These are phyloP conservation scores for Petrosia ficiformis DNA, from an alignment of 37 sponge, comb jelly and placozoan species.

Conservation along the genomic window DNA sequence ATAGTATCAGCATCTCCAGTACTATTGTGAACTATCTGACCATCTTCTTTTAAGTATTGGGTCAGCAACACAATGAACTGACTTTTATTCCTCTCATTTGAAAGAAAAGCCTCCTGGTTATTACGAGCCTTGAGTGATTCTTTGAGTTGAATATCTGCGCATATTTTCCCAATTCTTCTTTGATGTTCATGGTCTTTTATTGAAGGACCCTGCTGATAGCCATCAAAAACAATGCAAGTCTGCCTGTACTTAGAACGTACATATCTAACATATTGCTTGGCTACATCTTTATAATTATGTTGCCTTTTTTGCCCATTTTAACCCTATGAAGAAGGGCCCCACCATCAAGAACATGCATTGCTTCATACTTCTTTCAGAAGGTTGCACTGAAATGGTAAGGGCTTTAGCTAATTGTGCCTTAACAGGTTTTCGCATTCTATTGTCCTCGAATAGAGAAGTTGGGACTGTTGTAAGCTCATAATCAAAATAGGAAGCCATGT, in stretches of 20 bases:
- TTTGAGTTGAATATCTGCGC: constrained; percentile 19
- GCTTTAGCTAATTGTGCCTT: constrained; percentile 20
- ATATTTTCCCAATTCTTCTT: constrained; percentile 8
- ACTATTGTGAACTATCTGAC: constrained; percentile 6
- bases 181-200: constrained; percentile 27
- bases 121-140: constrained; percentile 21
- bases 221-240: constrained; percentile 32
- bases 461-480: constrained; percentile 31
- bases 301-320: constrained; percentile 6
- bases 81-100: constrained; percentile 7
- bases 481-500: constrained; percentile 14
- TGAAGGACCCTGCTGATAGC: constrained; percentile 24
- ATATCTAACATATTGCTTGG: constrained; percentile 21
- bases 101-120: constrained; percentile 22
- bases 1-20: constrained; percentile 28
- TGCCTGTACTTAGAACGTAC: constrained; percentile 18
- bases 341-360: constrained; percentile 26
- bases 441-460: constrained; percentile 16
- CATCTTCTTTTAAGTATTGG: not conserved
- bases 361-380: not conserved
- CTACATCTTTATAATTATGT: constrained; percentile 25
- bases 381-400: not conserved
- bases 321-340: constrained; percentile 10
- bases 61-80: not conserved
- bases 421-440: constrained; percentile 7